Evolutionary conservation across 2,113 vertebrate species (phyloP).

Genomic region (Brachyhypopomus gauderio): DNA sequence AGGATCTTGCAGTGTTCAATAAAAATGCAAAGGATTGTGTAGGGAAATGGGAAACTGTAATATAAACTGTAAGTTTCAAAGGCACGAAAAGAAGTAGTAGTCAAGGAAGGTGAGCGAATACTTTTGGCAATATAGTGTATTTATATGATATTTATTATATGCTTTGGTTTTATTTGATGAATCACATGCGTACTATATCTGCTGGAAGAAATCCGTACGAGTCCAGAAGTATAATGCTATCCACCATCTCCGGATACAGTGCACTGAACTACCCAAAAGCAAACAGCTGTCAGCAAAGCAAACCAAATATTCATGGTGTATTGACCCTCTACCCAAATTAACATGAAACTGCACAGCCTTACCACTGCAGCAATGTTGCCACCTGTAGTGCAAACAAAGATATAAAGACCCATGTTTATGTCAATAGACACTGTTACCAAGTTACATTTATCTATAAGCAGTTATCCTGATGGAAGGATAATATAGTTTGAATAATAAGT

Average conservation of each 20-base stretch:
- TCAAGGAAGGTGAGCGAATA: too few species aligned
- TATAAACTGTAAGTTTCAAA: too few species aligned
- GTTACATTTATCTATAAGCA: background rate
- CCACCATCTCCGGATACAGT: constrained; percentile 89
- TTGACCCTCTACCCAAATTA: background rate
- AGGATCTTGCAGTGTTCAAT: too few species aligned
- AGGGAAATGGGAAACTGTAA: too few species aligned
- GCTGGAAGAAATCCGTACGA: constrained; percentile 73
- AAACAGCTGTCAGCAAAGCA: constrained; percentile 7
- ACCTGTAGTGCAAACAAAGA: constrained; percentile 69
- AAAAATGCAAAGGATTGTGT: too few species aligned
- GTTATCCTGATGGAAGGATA: background rate
- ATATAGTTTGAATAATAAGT: background rate
- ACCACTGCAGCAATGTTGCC: constrained; percentile 81
- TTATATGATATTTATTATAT: background rate
- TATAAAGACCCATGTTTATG: background rate
- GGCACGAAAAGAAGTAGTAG: too few species aligned
- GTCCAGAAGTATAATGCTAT: constrained; percentile 84
- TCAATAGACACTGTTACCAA: background rate
- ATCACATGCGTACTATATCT: constrained; percentile 59
- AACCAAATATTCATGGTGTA: background rate
- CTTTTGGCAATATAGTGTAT: background rate
- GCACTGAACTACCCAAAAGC: constrained; percentile 77
- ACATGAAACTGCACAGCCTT: constrained; percentile 52
- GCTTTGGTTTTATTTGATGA: background rate